Evolutionary conservation across 2,797 vertebrate genomes (phyloP).

Genomic region (Alfaro cultratus): DNA sequence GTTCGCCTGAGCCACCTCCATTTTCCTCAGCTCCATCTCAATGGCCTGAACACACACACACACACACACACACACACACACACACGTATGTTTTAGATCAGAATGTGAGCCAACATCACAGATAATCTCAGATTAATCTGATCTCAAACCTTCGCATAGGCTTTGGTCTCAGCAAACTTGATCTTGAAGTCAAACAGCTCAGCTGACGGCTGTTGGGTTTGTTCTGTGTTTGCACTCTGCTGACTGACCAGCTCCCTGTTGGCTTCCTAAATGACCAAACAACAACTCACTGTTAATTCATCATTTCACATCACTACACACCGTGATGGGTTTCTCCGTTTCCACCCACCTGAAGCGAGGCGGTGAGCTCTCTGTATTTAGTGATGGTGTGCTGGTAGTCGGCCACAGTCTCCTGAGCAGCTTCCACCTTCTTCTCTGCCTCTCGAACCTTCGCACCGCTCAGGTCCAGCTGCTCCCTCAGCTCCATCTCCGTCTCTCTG

Average conservation of each 20-base stretch:
- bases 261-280: conserved; percentile 82
- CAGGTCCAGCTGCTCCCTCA: conserved; percentile 95
- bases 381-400: conserved; percentile 97
- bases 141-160: conserved; percentile 91
- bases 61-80: background rate
- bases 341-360: conserved; percentile 87
- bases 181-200: conserved; percentile 99
- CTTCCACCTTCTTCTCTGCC: conserved; percentile 93
- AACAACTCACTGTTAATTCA: background rate
- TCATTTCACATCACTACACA: background rate
- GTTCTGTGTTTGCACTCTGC: conserved; percentile 90
- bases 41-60: conserved; percentile 84
- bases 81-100: background rate
- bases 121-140: background rate
- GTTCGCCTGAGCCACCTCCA: conserved; percentile 95
- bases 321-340: background rate
- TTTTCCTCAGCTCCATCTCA: conserved; percentile 98
- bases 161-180: conserved; percentile 98
- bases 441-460: conserved; percentile 85
- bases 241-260: conserved; percentile 93
- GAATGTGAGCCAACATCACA: background rate
- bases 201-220: conserved; percentile 89
- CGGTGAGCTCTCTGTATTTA: conserved; percentile 93
- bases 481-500: conserved; percentile 95
- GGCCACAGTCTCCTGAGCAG: conserved; percentile 93